These are phyloP conservation scores for Pogonomyrmex barbatus DNA, from an alignment of 1,140 invertebrate species.

Conservation along the genomic window DNA sequence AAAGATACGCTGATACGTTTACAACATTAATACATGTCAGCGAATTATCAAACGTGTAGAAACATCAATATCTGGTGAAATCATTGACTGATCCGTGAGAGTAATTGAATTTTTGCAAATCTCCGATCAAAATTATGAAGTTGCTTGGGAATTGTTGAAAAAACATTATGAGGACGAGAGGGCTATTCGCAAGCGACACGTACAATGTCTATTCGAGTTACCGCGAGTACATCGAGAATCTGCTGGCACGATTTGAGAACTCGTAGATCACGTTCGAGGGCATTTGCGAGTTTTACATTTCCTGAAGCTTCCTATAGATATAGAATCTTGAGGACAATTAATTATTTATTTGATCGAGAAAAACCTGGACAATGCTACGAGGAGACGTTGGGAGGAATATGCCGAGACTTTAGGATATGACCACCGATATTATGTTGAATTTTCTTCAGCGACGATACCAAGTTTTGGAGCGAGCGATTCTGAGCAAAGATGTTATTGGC, in stretches of 20 bases:
- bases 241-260: background rate
- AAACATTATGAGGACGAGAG: background rate
- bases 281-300: background rate
- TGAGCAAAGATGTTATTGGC: background rate
- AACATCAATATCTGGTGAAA: background rate
- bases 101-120: background rate
- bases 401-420: background rate
- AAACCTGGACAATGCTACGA: background rate
- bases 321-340: background rate
- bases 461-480: background rate
- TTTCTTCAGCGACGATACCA: background rate
- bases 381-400: background rate
- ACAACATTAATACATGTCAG: background rate
- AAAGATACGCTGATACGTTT: background rate
- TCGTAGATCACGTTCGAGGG: background rate
- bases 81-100: background rate
- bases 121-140: background rate
- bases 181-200: background rate
- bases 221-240: background rate
- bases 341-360: background rate
- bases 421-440: background rate
- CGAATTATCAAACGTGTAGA: background rate
- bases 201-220: background rate
- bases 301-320: background rate
- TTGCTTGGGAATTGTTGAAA: background rate